phyloP scores from a whole-genome alignment of 2,888 invertebrate species.

The Heteromurus nitidus region DNA sequence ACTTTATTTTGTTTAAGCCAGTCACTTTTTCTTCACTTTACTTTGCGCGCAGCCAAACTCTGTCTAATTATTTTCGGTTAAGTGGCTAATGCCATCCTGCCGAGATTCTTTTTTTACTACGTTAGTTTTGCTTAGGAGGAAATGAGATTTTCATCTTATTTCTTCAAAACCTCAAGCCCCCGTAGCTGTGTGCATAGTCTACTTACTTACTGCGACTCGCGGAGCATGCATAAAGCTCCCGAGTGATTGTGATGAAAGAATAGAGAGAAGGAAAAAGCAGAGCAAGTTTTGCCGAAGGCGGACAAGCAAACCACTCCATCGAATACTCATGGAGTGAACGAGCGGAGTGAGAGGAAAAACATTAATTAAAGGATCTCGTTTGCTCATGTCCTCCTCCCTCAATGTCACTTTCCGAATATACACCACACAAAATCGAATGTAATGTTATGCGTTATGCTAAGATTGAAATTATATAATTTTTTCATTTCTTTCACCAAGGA shows the following conservation, averaged over 20 bases:
- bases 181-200: background rate
- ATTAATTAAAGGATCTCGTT: conserved; percentile 27
- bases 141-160: conserved; percentile 30
- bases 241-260: background rate
- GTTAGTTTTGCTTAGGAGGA: background rate
- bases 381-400: background rate
- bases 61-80: conserved; percentile 53
- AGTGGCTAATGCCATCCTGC: conserved; percentile 24
- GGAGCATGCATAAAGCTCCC: too few relatives aligned
- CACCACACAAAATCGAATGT: background rate
- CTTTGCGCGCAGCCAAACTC: conserved; percentile 4
- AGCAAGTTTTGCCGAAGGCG: conserved; percentile 13
- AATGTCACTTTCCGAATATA: too few relatives aligned
- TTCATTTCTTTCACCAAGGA: background rate
- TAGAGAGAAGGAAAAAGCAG: background rate
- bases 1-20: too few relatives aligned
- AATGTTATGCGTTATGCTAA: background rate
- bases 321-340: background rate
- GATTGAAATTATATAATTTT: conserved; percentile 3
- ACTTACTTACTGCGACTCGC: conserved; percentile 7
- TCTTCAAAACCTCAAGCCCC: conserved; percentile 23
- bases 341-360: background rate
- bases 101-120: conserved; percentile 14
- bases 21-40: too few relatives aligned
- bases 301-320: conserved; percentile 16